A percentile compares a stretch with the other conserved stretches of the same genome.
phyloP scores from a whole-genome alignment of 2,797 vertebrate genomes.

The Sebastes taczanowskii region DNA sequence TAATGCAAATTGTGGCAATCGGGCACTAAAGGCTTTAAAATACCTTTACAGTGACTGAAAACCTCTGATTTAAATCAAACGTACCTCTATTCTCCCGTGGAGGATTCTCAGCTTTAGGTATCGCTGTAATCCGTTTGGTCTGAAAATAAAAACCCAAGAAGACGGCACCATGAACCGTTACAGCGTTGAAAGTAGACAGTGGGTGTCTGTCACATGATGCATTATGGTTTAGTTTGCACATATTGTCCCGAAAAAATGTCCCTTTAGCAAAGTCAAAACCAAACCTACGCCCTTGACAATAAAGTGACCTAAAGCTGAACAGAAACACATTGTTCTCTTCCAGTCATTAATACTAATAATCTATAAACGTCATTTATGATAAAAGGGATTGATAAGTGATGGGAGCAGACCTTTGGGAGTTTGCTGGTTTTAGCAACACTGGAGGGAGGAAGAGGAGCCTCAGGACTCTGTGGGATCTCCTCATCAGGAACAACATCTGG shows the following conservation, averaged over 20 bases:
- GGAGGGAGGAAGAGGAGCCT: constrained; percentile 87
- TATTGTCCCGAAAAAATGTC: neutral
- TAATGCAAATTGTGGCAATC: too few relatives aligned
- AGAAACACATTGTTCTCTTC: neutral
- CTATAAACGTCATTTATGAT: neutral
- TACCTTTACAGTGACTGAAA: neutral
- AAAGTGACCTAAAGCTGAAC: neutral
- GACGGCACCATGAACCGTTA: neutral
- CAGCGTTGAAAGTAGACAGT: neutral
- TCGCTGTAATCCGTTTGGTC: constrained; percentile 85
- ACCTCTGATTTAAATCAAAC: constrained; percentile 28
- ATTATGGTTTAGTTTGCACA: neutral
- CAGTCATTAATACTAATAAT: neutral
- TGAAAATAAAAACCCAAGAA: constrained; percentile 57
- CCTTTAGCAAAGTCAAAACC: neutral
- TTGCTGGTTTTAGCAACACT: constrained; percentile 92
- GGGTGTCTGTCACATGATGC: neutral
- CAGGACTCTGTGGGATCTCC: constrained; percentile 89
- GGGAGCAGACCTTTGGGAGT: constrained; percentile 90
- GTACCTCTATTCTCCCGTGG: constrained; percentile 93
- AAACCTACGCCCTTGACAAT: neutral
- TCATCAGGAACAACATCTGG: constrained; percentile 92
- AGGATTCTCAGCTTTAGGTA: constrained; percentile 88
- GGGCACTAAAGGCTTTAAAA: neutral
- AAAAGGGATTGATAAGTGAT: neutral